phyloP scores from a whole-genome alignment of 2,113 vertebrate genomes.

The Tragelaphus buxtoni region DNA sequence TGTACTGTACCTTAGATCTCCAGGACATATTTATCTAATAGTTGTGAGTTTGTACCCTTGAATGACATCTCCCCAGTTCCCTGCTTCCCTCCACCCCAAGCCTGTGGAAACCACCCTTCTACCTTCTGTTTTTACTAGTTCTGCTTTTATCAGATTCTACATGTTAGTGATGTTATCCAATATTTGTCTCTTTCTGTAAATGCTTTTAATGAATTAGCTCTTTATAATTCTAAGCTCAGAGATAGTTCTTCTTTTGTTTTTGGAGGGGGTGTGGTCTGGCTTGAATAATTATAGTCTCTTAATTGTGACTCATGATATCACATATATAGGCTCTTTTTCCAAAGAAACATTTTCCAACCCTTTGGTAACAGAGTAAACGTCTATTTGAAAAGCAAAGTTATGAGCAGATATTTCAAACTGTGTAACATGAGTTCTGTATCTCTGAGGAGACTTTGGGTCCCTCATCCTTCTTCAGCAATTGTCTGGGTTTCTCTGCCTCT shows the following conservation, averaged over 20 bases:
- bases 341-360: neutral
- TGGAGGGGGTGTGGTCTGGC: neutral
- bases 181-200: neutral
- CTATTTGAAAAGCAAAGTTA: neutral
- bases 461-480: neutral
- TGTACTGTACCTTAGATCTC: neutral
- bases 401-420: neutral
- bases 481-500: neutral
- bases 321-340: neutral
- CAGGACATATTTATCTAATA: neutral
- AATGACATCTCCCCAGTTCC: neutral
- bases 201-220: neutral
- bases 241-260: neutral
- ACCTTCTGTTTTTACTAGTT: neutral
- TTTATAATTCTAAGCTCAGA: neutral
- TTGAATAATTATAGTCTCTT: neutral
- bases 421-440: neutral
- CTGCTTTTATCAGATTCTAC: neutral
- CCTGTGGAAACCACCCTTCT: neutral
- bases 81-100: fast-evolving
- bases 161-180: neutral
- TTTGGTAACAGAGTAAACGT: neutral
- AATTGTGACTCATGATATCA: neutral
- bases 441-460: too few relatives aligned
- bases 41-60: neutral